Base-by-base conservation (phyloP, 1,140 invertebrate genomes). In the Armadillidium nasatum region DNA sequence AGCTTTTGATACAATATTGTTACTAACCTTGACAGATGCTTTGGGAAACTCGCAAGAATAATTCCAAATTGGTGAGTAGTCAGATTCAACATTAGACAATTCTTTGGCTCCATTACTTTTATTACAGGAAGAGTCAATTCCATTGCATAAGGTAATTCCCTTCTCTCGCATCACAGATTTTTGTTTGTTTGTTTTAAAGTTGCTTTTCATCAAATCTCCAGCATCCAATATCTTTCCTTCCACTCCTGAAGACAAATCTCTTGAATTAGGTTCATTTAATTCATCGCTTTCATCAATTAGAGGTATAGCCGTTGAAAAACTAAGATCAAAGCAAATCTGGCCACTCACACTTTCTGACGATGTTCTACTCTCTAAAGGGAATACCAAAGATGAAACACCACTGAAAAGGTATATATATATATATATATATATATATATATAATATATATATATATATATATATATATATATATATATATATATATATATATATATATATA, bases 11-110 rank as follows among this genome's bases (percentile, higher is more conserved):
- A 71, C 81, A 19, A 73, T 74, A 44, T 72, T 77, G 23, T 54
- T 66, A 33, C 75, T 72, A 15, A 45, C 10, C 70, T 73, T 73
- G 46, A 11, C 72, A 46, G 69, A 54, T 68, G 72, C 50, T 67
- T 72, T 75, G 75, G 77, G 77, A 75, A 78, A 73, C 75, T 78
- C 75, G 70, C 82, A 79, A 15, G 78, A 75, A 60, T 81, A 80
- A 71, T 80, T 82, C 84, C 84, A 85, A 66, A 85, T 85, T 7
- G 83, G 83, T 46, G 83, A 84, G 73, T 85, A 85, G 23, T 84
- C 83, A 13, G 76, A 78, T 74, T 80, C 79, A 43, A 72, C 77
- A 23, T 74, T 76, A 43, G 50, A 23, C 70, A 67, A 50, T 60
- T 60, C 50, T 60, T 60, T 60, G 50, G 50, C 7, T 3, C 11